These are phyloP conservation scores for Gnatocerus cornutus DNA, from an alignment of 2,888 invertebrate species.

Conservation along the genomic window DNA sequence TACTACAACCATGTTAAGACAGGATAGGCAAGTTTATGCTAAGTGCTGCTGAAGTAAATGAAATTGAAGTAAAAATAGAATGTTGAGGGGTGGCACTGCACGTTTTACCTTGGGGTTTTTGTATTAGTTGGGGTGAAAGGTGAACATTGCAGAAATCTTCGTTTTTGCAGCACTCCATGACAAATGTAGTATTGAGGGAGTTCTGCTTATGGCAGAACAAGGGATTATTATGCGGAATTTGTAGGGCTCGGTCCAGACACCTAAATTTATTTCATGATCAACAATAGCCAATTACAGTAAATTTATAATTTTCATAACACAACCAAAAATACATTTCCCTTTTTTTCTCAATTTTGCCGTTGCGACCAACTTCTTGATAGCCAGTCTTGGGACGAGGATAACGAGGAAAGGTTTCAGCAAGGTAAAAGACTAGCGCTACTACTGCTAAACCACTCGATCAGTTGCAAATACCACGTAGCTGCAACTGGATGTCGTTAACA, in stretches of 20 bases:
- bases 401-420: slow-evolving; percentile 3
- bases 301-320: slow-evolving; percentile 64
- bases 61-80: slow-evolving; percentile 49
- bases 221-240: slow-evolving; percentile 86
- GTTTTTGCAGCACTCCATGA: slow-evolving; percentile 87
- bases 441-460: slow-evolving; percentile 39
- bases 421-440: slow-evolving; percentile 64
- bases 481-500: slow-evolving; percentile 25
- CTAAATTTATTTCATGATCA: slow-evolving; percentile 77
- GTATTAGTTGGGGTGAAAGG: slow-evolving; percentile 80
- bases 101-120: slow-evolving; percentile 79
- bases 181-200: slow-evolving; percentile 83
- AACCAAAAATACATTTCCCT: slow-evolving; percentile 17
- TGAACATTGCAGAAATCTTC: slow-evolving; percentile 83
- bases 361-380: slow-evolving; percentile 42
- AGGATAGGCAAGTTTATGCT: slow-evolving; percentile 44
- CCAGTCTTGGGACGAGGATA: slow-evolving; percentile 46
- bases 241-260: slow-evolving; percentile 83
- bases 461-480: slow-evolving; percentile 28
- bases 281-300: slow-evolving; percentile 68
- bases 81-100: slow-evolving; percentile 47
- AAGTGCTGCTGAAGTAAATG: slow-evolving; percentile 48
- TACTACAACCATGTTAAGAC: slow-evolving; percentile 45
- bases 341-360: slow-evolving; percentile 6
- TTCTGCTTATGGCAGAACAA: slow-evolving; percentile 86